Evolutionary conservation across 1,140 invertebrate genomes (phyloP).

Genomic region (Bombus confusus): DNA sequence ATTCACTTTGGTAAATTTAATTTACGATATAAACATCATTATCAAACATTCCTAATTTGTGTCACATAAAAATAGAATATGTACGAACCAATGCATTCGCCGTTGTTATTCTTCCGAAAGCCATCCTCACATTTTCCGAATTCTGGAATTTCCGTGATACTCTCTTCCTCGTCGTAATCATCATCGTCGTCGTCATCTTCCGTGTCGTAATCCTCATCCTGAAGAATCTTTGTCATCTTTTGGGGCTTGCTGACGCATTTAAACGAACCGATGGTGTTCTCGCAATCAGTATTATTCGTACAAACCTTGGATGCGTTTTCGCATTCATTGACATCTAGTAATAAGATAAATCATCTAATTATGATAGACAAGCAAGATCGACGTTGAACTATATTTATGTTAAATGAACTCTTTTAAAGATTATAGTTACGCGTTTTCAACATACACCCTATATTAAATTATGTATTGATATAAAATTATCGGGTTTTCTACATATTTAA

Average conservation of each 20-base stretch:
- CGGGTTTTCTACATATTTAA: too few species aligned
- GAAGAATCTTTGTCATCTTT: conserved; percentile 72
- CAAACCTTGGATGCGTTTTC: conserved; percentile 82
- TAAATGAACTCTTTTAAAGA: not conserved
- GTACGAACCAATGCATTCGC: conserved; percentile 79
- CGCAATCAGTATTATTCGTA: conserved; percentile 83
- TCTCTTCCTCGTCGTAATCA: conserved; percentile 66
- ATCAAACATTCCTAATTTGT: not conserved
- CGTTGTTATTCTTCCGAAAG: conserved; percentile 82
- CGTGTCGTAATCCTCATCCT: conserved; percentile 75
- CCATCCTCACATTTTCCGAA: conserved; percentile 81
- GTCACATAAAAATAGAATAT: not conserved
- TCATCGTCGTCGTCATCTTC: conserved; percentile 70
- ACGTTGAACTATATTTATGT: too few species aligned
- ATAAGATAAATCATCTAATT: conserved; percentile 17
- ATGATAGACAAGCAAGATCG: not conserved
- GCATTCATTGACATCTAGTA: conserved; percentile 89
- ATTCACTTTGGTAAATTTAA: too few species aligned
- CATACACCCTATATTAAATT: too few species aligned
- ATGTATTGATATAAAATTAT: too few species aligned
- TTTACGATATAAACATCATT: not conserved
- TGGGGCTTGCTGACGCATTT: conserved; percentile 79
- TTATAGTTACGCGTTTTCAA: not conserved
- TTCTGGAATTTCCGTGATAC: conserved; percentile 76
- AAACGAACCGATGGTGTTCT: conserved; percentile 84